Evolutionary conservation across 2,888 invertebrate genomes (phyloP).

Genomic region (Chrysodeixis includens): DNA sequence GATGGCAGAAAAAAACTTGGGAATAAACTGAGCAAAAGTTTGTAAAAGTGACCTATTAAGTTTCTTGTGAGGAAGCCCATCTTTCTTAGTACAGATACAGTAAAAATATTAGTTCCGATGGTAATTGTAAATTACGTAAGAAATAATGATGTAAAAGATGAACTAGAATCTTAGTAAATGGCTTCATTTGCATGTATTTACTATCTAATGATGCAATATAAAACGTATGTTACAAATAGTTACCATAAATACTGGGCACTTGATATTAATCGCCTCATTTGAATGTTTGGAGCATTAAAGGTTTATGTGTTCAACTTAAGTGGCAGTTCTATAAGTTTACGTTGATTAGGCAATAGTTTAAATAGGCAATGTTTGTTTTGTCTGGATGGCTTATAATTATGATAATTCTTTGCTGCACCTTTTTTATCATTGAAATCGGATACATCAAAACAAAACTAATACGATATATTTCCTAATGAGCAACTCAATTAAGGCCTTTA

Average conservation of each 20-base stretch:
- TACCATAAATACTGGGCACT: neutral
- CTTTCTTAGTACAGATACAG: neutral
- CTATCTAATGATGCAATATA: neutral
- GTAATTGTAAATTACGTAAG: slow-evolving; percentile 5
- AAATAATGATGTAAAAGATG: slow-evolving; percentile 31
- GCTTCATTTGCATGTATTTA: neutral
- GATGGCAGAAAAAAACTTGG: too few relatives aligned
- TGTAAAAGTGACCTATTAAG: neutral
- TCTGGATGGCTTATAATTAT: too few relatives aligned
- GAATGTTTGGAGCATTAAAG: neutral
- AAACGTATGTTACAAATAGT: neutral
- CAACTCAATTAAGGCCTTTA: too few relatives aligned
- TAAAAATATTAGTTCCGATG: neutral
- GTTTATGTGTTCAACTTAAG: neutral
- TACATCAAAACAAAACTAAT: too few relatives aligned
- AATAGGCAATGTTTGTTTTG: neutral
- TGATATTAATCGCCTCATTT: slow-evolving; percentile 4
- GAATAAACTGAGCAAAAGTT: neutral
- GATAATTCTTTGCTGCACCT: too few relatives aligned
- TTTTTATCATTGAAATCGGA: too few relatives aligned
- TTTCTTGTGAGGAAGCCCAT: neutral
- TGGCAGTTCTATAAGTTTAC: neutral
- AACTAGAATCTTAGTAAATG: slow-evolving; percentile 5
- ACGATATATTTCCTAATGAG: too few relatives aligned
- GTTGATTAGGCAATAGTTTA: neutral